These are phyloP conservation scores for Periparus ater DNA, from an alignment of 2,797 vertebrate genomes.

Conservation along the genomic window DNA sequence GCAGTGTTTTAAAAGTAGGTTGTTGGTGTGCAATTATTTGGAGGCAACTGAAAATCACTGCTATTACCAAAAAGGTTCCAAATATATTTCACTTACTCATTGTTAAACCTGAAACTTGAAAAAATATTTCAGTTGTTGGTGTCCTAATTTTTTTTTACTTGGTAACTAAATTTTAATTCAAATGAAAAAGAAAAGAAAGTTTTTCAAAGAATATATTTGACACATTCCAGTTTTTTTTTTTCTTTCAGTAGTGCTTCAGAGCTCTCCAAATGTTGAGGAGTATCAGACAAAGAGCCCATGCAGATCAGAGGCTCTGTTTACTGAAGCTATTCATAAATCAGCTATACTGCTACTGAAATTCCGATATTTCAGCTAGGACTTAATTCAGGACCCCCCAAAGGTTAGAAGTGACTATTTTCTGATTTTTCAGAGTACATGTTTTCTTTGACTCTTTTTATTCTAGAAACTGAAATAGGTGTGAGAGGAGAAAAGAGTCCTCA, in stretches of 20 bases:
- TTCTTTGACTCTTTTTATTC: background rate
- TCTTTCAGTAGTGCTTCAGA: background rate
- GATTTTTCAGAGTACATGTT: background rate
- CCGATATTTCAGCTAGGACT: background rate
- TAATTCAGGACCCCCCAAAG: background rate
- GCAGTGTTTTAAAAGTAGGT: background rate
- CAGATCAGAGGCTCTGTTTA: background rate
- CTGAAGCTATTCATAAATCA: background rate
- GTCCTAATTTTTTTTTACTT: background rate
- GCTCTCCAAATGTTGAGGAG: background rate
- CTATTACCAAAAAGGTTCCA: background rate
- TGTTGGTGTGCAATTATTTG: background rate
- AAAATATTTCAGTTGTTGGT: background rate
- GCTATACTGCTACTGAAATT: background rate
- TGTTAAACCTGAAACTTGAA: background rate
- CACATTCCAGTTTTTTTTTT: background rate
- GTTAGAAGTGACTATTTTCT: background rate
- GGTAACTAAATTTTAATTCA: background rate
- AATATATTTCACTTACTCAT: background rate
- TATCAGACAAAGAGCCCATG: background rate
- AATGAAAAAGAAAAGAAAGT: background rate
- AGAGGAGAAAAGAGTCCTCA: background rate
- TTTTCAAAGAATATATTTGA: background rate
- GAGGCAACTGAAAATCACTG: background rate
- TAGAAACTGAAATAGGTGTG: background rate